These are phyloP conservation scores for Panagrolaimus sp. DNA, from an alignment of 1,140 invertebrate species.

Conservation along the genomic window DNA sequence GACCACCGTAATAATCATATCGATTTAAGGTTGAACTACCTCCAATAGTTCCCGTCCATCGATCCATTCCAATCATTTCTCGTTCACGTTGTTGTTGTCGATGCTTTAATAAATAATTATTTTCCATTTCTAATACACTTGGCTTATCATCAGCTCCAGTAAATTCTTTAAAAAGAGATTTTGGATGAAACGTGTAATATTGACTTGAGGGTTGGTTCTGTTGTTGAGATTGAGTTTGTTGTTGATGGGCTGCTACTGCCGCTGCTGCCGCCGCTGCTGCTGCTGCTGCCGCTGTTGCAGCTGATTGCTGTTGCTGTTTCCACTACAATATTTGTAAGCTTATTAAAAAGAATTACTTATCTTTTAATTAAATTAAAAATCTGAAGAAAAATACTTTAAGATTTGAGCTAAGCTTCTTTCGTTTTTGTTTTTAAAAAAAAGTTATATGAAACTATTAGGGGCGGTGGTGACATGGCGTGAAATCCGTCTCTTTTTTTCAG, in stretches of 20 bases:
- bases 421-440: too few species aligned
- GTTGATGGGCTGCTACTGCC: constrained; percentile 25
- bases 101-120: constrained; percentile 54
- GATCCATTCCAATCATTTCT: constrained; percentile 14
- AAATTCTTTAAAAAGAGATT: constrained; percentile 47
- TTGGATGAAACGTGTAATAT: constrained; percentile 59
- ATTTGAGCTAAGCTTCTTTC: too few species aligned
- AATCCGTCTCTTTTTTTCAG: too few species aligned
- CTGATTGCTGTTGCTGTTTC: constrained; percentile 25
- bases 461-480: too few species aligned
- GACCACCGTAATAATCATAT: constrained; percentile 60
- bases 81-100: constrained; percentile 42
- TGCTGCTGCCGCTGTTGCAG: constrained; percentile 18
- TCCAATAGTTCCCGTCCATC: constrained; percentile 13
- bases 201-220: constrained; percentile 29
- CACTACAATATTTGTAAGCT: constrained; percentile 18
- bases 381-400: neutral
- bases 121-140: constrained; percentile 57
- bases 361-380: too few species aligned
- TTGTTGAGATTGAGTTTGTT: constrained; percentile 2
- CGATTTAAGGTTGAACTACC: constrained; percentile 17
- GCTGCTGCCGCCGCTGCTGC: constrained; percentile 17
- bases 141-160: constrained; percentile 50
- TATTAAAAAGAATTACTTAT: too few species aligned
- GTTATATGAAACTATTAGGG: too few species aligned